Conservation (phyloP, 92 coral and sea anemone species). For the Virgularia gustaviana region DNA sequence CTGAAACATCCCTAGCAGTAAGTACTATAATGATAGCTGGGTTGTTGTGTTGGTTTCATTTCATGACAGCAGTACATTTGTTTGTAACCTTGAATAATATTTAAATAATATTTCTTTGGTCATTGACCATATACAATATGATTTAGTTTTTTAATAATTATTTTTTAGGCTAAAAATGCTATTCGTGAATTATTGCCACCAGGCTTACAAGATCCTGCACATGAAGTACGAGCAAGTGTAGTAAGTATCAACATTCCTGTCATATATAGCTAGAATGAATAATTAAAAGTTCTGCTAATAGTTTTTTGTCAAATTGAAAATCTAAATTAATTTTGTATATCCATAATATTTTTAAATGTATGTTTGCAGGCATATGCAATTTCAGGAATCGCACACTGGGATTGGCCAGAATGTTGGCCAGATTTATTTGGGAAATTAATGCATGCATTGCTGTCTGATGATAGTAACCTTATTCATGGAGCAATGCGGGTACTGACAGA, state of each 20-base stretch:
- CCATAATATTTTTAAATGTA: neutral
- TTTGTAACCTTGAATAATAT: too few relatives aligned
- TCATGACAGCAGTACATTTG: too few relatives aligned
- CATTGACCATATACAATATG: too few relatives aligned
- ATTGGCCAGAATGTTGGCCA: slow-evolving; percentile 99
- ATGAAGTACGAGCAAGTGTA: slow-evolving; percentile 96
- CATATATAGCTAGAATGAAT: neutral
- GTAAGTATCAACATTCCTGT: slow-evolving; percentile 47
- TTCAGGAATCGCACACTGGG: slow-evolving; percentile 98
- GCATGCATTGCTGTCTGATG: slow-evolving; percentile 88
- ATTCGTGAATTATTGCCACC: slow-evolving; percentile 77
- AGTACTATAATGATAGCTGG: slow-evolving; percentile 15
- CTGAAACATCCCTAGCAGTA: slow-evolving; percentile 84
- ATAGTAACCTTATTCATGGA: slow-evolving; percentile 82
- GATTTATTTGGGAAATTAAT: slow-evolving; percentile 83
- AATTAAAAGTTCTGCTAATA: neutral
- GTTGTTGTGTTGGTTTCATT: too few relatives aligned
- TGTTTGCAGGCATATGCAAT: slow-evolving; percentile 83
- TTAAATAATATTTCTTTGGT: neutral
- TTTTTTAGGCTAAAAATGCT: slow-evolving; percentile 73
- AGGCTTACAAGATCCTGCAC: slow-evolving; percentile 78
- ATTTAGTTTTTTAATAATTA: neutral
- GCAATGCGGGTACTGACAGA: slow-evolving; percentile 98
- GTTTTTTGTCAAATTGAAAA: neutral
- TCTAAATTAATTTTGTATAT: neutral